Evolutionary conservation across 2,797 vertebrate genomes (phyloP).

Genomic region (Eleutherodactylus coqui): DNA sequence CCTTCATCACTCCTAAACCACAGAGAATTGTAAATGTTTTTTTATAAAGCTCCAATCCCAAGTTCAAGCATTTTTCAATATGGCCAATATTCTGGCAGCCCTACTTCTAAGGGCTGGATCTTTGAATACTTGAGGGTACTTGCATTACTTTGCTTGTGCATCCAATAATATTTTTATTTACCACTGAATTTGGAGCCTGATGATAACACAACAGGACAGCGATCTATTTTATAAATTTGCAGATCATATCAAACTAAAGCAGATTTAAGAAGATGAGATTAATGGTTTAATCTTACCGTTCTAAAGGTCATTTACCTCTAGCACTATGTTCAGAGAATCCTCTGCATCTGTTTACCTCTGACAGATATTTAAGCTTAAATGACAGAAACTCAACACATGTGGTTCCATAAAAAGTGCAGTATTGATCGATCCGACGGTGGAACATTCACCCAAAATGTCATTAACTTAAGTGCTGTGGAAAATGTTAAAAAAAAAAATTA

Average conservation of each 20-base stretch:
- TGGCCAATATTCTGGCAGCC: no score
- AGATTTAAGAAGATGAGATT: constrained; percentile 27
- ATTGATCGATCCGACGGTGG: constrained; percentile 28
- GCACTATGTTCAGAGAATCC: background rate
- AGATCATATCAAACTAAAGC: background rate
- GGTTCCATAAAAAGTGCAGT: constrained; percentile 23
- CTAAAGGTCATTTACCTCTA: background rate
- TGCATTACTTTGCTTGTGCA: background rate
- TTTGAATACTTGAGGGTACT: no score
- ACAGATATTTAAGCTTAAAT: constrained; percentile 41
- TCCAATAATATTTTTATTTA: background rate
- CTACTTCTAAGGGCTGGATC: no score
- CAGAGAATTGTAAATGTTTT: no score
- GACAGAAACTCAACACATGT: constrained; percentile 31
- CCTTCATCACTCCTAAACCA: no score
- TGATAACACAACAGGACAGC: background rate
- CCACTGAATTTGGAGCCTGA: background rate
- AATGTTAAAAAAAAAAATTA: constrained; percentile 24
- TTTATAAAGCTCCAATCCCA: no score
- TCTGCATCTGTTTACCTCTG: constrained; percentile 25
- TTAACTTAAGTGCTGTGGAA: constrained; percentile 43
- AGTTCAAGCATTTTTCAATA: no score
- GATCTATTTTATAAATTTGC: constrained; percentile 9
- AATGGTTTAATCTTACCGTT: constrained; percentile 31
- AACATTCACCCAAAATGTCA: constrained; percentile 25